Evolutionary conservation across 2,888 invertebrate species (phyloP).

Genomic region (Nephrocerus scutellatus): DNA sequence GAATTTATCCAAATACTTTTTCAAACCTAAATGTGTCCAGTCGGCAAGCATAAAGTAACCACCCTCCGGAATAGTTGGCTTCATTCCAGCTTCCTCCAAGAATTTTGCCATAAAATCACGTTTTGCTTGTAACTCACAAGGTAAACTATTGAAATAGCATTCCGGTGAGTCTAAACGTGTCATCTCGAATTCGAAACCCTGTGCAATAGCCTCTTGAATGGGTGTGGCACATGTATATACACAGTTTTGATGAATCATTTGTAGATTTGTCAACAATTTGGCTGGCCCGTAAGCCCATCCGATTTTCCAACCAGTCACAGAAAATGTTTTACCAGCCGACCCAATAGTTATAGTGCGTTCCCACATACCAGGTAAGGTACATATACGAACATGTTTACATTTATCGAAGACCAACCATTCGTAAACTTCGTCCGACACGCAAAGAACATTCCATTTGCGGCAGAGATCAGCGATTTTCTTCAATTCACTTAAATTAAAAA

Average conservation of each 20-base stretch:
- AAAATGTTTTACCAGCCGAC: conserved; percentile 96
- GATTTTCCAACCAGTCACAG: conserved; percentile 94
- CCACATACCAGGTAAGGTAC: conserved; percentile 96
- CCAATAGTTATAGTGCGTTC: conserved; percentile 94
- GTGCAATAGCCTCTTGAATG: conserved; percentile 87
- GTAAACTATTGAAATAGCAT: conserved; percentile 74
- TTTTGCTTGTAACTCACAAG: conserved; percentile 67
- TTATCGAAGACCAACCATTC: conserved; percentile 92
- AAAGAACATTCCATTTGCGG: conserved; percentile 85
- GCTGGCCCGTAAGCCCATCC: conserved; percentile 95
- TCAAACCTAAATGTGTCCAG: conserved; percentile 63
- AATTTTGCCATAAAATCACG: conserved; percentile 72
- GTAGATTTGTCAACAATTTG: conserved; percentile 69
- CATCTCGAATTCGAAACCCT: conserved; percentile 81
- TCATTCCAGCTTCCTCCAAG: conserved; percentile 73
- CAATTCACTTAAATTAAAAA: conserved; percentile 57
- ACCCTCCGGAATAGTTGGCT: conserved; percentile 87
- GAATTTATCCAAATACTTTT: not conserved
- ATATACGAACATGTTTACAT: conserved; percentile 80
- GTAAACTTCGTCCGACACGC: conserved; percentile 95
- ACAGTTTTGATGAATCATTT: conserved; percentile 89
- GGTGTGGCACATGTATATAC: conserved; percentile 89
- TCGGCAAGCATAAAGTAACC: conserved; percentile 97
- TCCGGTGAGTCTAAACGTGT: conserved; percentile 61
- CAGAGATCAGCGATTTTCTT: conserved; percentile 78